These are phyloP conservation scores for Mionectes olivaceus DNA, from an alignment of 2,797 vertebrate genomes.

Conservation along the genomic window DNA sequence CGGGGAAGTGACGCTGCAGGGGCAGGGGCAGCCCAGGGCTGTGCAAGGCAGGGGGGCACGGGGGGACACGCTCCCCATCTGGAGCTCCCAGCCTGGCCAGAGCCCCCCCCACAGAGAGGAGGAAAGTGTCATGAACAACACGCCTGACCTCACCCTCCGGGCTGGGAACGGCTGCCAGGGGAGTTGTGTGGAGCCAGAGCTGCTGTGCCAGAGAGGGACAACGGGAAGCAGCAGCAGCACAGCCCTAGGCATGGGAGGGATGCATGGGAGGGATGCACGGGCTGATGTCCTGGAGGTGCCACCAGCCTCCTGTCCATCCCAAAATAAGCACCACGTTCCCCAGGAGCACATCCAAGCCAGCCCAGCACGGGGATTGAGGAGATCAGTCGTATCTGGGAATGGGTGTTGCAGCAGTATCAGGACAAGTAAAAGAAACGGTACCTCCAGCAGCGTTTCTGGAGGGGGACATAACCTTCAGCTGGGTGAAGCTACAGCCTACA, in stretches of 20 bases:
- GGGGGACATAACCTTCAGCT: neutral
- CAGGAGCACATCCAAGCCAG: neutral
- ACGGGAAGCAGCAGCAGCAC: neutral
- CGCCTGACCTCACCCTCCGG: rapidly evolving
- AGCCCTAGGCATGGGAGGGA: neutral
- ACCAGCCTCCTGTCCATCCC: neutral
- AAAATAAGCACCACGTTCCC: rapidly evolving
- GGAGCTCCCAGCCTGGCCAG: neutral
- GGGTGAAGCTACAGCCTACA: neutral
- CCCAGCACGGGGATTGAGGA: rapidly evolving
- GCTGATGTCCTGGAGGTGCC: neutral
- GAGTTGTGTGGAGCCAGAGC: conserved; percentile 4
- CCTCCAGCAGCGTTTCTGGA: neutral
- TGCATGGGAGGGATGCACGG: neutral
- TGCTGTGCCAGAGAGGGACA: neutral
- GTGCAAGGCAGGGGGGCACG: neutral
- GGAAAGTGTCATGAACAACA: conserved; percentile 33
- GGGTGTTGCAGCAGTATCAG: rapidly evolving
- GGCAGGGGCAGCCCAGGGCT: neutral
- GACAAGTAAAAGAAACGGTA: rapidly evolving
- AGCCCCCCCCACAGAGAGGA: neutral
- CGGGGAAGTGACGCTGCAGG: neutral
- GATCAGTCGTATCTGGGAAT: rapidly evolving
- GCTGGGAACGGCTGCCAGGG: neutral
- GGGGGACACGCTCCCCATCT: neutral